Conservation (phyloP, 2,888 invertebrate species). For the Euplagia quadripunctaria region DNA sequence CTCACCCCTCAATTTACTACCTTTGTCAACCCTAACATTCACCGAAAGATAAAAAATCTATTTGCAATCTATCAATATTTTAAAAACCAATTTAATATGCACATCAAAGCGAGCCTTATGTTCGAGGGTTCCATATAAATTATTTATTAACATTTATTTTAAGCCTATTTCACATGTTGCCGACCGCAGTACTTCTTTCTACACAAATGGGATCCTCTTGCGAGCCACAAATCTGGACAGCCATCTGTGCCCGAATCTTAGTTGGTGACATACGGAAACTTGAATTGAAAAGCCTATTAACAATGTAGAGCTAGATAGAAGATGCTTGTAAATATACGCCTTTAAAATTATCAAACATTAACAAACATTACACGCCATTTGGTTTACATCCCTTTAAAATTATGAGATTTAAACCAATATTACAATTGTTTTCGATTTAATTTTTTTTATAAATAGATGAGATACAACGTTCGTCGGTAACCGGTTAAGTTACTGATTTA, state of each 20-base stretch:
- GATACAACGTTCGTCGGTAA: too few species aligned
- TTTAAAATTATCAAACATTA: too few species aligned
- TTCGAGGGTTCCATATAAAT: conserved; percentile 38
- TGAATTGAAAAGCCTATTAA: background rate
- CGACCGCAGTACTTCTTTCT: conserved; percentile 69
- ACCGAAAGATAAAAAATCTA: conserved; percentile 15
- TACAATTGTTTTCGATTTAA: too few species aligned
- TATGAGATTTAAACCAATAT: too few species aligned
- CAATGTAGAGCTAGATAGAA: too few species aligned
- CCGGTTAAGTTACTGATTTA: too few species aligned
- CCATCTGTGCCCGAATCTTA: conserved; percentile 82
- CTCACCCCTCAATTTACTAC: background rate
- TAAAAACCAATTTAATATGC: conserved; percentile 25
- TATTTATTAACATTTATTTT: conserved; percentile 59
- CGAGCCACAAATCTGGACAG: conserved; percentile 74
- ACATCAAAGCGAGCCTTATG: conserved; percentile 43
- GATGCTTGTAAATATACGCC: background rate
- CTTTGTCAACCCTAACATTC: conserved; percentile 1
- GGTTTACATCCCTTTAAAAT: too few species aligned
- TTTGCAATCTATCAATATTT: conserved; percentile 24
- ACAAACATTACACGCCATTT: too few species aligned
- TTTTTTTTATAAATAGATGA: too few species aligned
- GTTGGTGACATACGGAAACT: conserved; percentile 62
- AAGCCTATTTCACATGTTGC: conserved; percentile 70
- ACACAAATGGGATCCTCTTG: conserved; percentile 81